These are phyloP conservation scores for Diadema setosum DNA, from an alignment of 35 echinoderm and acorn worm genomes.

Conservation along the genomic window DNA sequence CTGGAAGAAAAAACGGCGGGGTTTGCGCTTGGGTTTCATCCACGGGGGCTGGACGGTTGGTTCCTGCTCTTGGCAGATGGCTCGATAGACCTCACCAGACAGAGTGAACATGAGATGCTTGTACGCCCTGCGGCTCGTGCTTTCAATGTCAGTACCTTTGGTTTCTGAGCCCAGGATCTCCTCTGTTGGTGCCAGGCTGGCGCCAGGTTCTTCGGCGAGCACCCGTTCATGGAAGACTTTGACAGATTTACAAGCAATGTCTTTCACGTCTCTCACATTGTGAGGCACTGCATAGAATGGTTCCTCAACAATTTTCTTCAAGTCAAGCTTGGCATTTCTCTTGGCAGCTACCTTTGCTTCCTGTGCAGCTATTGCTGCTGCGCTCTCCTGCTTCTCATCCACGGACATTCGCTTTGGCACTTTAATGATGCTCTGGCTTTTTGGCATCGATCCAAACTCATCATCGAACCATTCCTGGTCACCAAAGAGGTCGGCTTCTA, in stretches of 20 bases:
- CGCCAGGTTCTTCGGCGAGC: constrained; percentile 17
- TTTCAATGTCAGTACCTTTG: constrained; percentile 89
- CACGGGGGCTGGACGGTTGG: constrained; percentile 61
- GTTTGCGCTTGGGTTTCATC: constrained; percentile 92
- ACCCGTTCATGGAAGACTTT: constrained; percentile 58
- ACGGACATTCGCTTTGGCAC: constrained; percentile 55
- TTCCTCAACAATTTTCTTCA: constrained; percentile 83
- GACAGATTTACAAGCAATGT: constrained; percentile 52
- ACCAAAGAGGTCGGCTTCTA: constrained; percentile 86
- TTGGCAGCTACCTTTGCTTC: background rate
- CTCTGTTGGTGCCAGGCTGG: constrained; percentile 10
- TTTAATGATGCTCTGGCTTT: constrained; percentile 85
- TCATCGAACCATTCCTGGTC: constrained; percentile 99
- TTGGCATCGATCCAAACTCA: constrained; percentile 95
- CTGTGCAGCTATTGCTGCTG: constrained; percentile 8
- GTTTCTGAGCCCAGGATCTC: constrained; percentile 73
- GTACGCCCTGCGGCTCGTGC: constrained; percentile 85
- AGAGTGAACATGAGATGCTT: constrained; percentile 84
- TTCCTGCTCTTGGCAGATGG: constrained; percentile 69
- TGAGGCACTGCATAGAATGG: constrained; percentile 94
- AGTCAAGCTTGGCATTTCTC: constrained; percentile 55
- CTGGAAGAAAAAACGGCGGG: constrained; percentile 67
- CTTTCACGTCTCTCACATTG: constrained; percentile 73
- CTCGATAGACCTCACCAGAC: constrained; percentile 76
- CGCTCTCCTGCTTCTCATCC: background rate